A percentile compares a stretch with the other conserved stretches of the same genome.
Conservation (phyloP, 2,113 vertebrate genomes). For the Upupa epops region DNA sequence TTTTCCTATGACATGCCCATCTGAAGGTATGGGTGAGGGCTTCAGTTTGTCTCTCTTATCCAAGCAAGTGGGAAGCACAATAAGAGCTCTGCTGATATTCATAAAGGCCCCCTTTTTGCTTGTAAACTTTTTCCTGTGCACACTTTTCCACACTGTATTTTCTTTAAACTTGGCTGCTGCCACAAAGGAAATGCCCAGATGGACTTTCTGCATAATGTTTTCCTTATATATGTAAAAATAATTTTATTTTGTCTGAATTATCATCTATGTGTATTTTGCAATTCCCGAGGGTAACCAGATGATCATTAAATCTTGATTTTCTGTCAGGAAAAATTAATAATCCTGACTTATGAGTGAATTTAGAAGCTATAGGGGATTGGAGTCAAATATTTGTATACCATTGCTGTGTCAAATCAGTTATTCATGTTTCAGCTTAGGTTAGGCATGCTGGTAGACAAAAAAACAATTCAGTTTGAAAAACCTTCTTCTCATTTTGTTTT, state of each 20-base stretch:
- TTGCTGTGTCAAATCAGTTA: constrained; percentile 70
- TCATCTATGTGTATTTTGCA: constrained; percentile 66
- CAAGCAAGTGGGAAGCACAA: neutral
- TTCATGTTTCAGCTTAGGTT: constrained; percentile 65
- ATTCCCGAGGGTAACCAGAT: constrained; percentile 75
- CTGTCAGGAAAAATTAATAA: constrained; percentile 87
- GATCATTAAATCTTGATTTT: constrained; percentile 95
- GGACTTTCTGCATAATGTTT: constrained; percentile 11
- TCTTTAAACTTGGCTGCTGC: constrained; percentile 16
- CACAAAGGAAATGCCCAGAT: constrained; percentile 1
- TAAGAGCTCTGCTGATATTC: neutral
- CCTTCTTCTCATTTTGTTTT: constrained; percentile 51
- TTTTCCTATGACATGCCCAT: neutral
- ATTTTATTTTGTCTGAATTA: constrained; percentile 68
- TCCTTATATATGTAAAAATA: constrained; percentile 47
- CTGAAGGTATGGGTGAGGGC: neutral
- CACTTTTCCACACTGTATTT: neutral
- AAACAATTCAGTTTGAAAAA: constrained; percentile 66
- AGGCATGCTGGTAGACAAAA: constrained; percentile 55
- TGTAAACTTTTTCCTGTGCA: neutral
- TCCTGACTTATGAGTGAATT: constrained; percentile 82
- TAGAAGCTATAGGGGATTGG: constrained; percentile 73
- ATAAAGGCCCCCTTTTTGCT: neutral
- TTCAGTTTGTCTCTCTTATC: neutral
- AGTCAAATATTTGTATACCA: constrained; percentile 74